Conservation (phyloP, 2,888 invertebrate genomes). For the Andrena haemorrhoa region DNA sequence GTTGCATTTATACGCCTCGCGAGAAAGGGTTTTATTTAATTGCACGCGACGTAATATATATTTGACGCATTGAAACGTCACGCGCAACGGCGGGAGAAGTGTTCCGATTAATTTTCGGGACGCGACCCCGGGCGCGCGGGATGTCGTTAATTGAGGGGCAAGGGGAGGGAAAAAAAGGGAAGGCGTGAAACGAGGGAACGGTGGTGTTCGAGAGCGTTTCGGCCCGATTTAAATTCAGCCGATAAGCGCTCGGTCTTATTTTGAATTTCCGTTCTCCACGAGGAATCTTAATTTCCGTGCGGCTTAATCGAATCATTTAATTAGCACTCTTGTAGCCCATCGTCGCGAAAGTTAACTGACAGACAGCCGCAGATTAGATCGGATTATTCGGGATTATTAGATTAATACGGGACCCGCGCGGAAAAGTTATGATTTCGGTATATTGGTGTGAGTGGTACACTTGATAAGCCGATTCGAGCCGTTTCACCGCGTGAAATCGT, state of each 20-base stretch:
- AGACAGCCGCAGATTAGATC: constrained; percentile 76
- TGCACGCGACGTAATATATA: constrained; percentile 3
- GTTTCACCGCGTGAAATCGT: constrained; percentile 20
- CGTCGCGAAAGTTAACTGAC: constrained; percentile 80
- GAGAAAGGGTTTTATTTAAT: constrained; percentile 53
- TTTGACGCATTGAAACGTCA: constrained; percentile 13
- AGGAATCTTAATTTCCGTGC: constrained; percentile 79
- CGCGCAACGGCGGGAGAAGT: not conserved
- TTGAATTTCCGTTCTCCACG: constrained; percentile 74
- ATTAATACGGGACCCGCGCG: constrained; percentile 71
- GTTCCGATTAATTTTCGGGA: constrained; percentile 34
- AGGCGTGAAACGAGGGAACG: not conserved
- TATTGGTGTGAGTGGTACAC: constrained; percentile 56
- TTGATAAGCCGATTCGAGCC: constrained; percentile 37
- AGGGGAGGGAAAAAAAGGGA: not conserved
- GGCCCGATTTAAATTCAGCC: constrained; percentile 75
- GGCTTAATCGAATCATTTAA: constrained; percentile 82
- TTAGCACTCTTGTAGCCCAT: constrained; percentile 78
- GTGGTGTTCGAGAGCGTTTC: constrained; percentile 13
- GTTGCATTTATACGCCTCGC: constrained; percentile 49
- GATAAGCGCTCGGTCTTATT: constrained; percentile 71
- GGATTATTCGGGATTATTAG: constrained; percentile 79
- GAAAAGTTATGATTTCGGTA: constrained; percentile 78
- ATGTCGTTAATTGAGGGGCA: constrained; percentile 29
- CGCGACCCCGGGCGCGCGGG: constrained; percentile 6